Evolutionary conservation across 2,113 vertebrate genomes (phyloP).

Genomic region (Bettongia penicillata): DNA sequence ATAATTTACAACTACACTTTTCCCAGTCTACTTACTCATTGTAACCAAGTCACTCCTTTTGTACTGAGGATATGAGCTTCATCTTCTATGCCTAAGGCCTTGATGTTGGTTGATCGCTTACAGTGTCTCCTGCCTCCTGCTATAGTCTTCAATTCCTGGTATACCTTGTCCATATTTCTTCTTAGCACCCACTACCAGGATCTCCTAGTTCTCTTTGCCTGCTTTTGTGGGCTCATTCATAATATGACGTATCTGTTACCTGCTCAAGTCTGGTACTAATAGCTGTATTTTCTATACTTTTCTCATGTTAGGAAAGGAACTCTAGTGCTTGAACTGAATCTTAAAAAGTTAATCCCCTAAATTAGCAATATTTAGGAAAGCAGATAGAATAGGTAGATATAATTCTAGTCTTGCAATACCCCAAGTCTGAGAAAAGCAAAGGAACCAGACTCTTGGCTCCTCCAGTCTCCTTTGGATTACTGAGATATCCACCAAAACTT

Average conservation of each 20-base stretch:
- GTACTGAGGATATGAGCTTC: not conserved
- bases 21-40: not conserved
- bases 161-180: not conserved
- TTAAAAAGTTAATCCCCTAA: not conserved
- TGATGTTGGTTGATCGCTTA: not conserved
- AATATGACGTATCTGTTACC: not conserved
- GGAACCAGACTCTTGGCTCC: not conserved
- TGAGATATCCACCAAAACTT: not conserved
- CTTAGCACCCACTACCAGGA: not conserved
- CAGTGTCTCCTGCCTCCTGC: not conserved
- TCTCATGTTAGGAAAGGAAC: not conserved
- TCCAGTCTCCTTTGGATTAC: not conserved
- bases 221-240: not conserved
- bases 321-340: not conserved
- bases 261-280: not conserved
- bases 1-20: not conserved
- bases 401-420: not conserved
- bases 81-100: not conserved
- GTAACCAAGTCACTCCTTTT: not conserved
- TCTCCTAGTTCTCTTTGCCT: not conserved
- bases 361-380: not conserved
- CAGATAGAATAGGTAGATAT: not conserved
- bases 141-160: not conserved
- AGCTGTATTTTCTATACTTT: not conserved
- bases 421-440: not conserved